Evolutionary conservation across 2,797 vertebrate species (phyloP), one percentile per base, ranked within the genome.

Genomic region (Eleutherodactylus coqui): DNA sequence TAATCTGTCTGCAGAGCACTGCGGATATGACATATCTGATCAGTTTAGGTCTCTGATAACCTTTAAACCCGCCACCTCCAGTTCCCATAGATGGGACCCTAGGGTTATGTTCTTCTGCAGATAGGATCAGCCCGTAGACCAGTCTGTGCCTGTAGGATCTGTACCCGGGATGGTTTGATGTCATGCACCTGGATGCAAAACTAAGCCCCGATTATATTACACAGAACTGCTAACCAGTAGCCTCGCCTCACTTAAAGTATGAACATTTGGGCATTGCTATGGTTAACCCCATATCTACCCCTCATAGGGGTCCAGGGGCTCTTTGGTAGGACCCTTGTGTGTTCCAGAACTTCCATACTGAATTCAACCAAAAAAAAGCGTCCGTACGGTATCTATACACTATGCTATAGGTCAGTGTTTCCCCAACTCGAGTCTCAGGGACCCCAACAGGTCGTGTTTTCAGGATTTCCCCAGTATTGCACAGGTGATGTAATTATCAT

Each of bases 131-230:
- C 43, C 17, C 0, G 24, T 9, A 29, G 27, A 14, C 43, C 29
- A n/a, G 79, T 72, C 69, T 55, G 27, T 38, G 43, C 79, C 34
- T 53, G 79, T 72, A 55, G 47, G 27, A 43, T 29, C 47, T 82
- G 41, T 27, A 36, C 53, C 10, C 7, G 8, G n/a, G 29, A 14
- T 75, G 82, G 60, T 83, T 34, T 82, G 47, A 43, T 34, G 24
- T 5, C 47, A 14, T 53, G 80, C 80, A 82, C 47, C 47, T 82
- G 64, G 69, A 82, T 82, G 64, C 64, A 53, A 53, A 70, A 53
- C 27, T 9, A 8, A 69, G 45, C 62, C 4, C 16, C 67, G 72
- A 82, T 82, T 72, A 34, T 27, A 55, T 82, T 55, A 29, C 80
- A 55, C 67, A 27, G 19, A 72, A 36, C n/a, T 29, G 17, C 70